Base-by-base conservation (phyloP, 2,888 invertebrate genomes). In the Phalera bucephala region DNA sequence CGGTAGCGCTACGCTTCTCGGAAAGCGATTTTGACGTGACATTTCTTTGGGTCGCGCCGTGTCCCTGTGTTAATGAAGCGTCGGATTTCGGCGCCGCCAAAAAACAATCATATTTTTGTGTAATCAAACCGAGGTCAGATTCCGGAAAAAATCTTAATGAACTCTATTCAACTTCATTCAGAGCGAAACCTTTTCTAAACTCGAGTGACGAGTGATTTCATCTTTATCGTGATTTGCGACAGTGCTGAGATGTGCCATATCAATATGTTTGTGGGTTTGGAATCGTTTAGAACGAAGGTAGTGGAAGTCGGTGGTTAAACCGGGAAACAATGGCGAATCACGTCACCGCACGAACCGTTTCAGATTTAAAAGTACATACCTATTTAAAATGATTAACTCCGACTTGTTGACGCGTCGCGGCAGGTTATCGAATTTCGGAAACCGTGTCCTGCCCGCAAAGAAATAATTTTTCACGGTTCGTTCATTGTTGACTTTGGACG, bases 1-100 rank as follows among this genome's bases (percentile, higher is more conserved):
- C 85, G 78, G 88, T 88, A 88, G 88, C 88, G 80, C 81, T 82
- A 82, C 76, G 83, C 64, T 88, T 89, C 88, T 87, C 72, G 75
- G 88, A 88, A 88, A 74, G 62, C 73, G 78, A 80, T 81, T 82
- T 78, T 80, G 84, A 86, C 81, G 81, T 80, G 82, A 84, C 84
- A 86, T 86, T 87, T 84, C 82, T 82, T 79, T 73, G 72, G 74
- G 73, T 72, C 75, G 73, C 69, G 71, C 75, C 72, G 76, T 76
- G 79, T 71, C 72, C 74, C 73, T 69, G 77, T 71, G 84, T 84
- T 87, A 88, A 89, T 85, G 80, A 85, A 85, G 85, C 86, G 73
- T 87, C 86, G 78, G 64, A 83, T 83, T 82, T 78, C 83, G 78
- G 79, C 79, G 81, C 81, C 79, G 75, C 65, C 72, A 72, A 69